Evolutionary conservation across 2,888 invertebrate genomes (phyloP).

Genomic region (Helicoverpa assulta): DNA sequence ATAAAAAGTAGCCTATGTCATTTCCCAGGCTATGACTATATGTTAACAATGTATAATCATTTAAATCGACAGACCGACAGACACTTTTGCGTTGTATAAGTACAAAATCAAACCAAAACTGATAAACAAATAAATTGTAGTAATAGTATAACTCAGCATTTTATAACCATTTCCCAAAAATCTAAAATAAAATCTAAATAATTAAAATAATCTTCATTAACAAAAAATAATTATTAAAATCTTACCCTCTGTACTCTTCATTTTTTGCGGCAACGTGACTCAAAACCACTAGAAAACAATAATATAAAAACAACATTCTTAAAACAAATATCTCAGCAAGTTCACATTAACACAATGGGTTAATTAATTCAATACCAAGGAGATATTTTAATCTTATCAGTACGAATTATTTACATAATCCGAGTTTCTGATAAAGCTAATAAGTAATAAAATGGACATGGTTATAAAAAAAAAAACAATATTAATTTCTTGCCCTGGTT

Average conservation of each 20-base stretch:
- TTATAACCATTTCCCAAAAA: no score
- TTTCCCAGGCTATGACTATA: no score
- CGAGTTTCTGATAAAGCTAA: background rate
- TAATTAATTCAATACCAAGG: background rate
- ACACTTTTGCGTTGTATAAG: no score
- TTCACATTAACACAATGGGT: conserved; percentile 9
- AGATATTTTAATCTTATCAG: conserved; percentile 40
- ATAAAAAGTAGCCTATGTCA: no score
- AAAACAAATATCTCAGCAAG: background rate
- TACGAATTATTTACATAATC: conserved; percentile 12
- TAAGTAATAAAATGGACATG: background rate
- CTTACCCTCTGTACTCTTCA: conserved; percentile 78
- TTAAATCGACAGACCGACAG: no score
- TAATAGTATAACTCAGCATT: no score
- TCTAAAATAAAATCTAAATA: no score
- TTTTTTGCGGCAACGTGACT: conserved; percentile 69
- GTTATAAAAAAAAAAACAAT: no score
- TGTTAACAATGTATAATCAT: no score
- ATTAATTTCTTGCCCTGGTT: no score
- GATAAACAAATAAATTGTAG: background rate
- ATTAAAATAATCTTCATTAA: no score
- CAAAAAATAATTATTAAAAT: background rate
- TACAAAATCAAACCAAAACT: no score
- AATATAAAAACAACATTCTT: conserved; percentile 57
- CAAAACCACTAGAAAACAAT: conserved; percentile 46